phyloP scores from a whole-genome alignment of 2,113 vertebrate genomes.

The Epinephelus fuscoguttatus region DNA sequence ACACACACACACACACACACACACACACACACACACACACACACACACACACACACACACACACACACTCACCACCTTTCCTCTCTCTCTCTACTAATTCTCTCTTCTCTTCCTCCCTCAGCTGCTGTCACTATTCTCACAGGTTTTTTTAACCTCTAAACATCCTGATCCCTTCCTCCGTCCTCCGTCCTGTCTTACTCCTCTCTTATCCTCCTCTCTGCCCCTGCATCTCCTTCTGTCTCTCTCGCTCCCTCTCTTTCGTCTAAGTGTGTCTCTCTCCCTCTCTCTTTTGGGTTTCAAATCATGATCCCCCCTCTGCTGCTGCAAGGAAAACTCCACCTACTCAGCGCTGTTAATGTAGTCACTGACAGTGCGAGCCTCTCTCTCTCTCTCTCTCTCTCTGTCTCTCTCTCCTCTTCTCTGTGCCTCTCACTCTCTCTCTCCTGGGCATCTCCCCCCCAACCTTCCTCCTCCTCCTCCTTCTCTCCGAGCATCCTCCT shows the following conservation, averaged over 20 bases:
- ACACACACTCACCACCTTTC: conserved; percentile 25
- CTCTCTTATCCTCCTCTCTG: not conserved
- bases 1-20: conserved; percentile 18
- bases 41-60: too few relatives aligned
- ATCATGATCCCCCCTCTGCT: conserved; percentile 74
- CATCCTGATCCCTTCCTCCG: not conserved
- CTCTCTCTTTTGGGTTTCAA: conserved; percentile 69
- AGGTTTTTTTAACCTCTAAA: conserved; percentile 58
- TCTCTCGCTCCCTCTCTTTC: conserved; percentile 39
- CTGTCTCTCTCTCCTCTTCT: conserved; percentile 13
- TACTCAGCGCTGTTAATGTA: conserved; percentile 84
- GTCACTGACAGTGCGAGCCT: conserved; percentile 68
- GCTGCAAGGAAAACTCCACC: conserved; percentile 86
- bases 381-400: conserved; percentile 46
- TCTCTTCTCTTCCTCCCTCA: conserved; percentile 6
- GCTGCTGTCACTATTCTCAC: conserved; percentile 26
- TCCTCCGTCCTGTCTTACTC: conserved; percentile 6
- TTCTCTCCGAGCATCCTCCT: conserved; percentile 33
- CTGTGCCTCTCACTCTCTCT: conserved; percentile 6
- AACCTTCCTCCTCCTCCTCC: conserved; percentile 28
- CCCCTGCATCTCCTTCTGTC: not conserved
- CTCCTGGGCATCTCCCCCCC: conserved; percentile 27
- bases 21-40: conserved; percentile 22
- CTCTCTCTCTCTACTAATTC: conserved; percentile 14
- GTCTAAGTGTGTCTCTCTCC: conserved; percentile 16